phyloP scores from a whole-genome alignment of 2,797 vertebrate genomes.

The Simalia tracyae region DNA sequence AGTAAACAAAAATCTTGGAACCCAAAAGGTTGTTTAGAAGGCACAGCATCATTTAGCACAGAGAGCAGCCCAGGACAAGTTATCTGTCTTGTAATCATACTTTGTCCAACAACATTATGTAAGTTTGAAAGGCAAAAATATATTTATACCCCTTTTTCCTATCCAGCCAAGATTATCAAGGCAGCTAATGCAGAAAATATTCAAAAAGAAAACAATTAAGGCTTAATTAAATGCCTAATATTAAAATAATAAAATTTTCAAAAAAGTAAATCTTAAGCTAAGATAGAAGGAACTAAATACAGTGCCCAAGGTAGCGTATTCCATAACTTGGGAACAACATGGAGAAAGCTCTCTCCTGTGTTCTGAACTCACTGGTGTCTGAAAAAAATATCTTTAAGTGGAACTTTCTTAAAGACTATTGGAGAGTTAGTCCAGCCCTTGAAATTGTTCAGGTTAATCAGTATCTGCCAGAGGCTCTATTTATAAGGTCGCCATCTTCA shows the following conservation, averaged over 20 bases:
- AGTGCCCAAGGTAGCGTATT: not conserved
- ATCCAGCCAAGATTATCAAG: not conserved
- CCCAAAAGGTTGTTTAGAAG: not conserved
- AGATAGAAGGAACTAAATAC: not conserved
- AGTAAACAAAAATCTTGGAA: not conserved
- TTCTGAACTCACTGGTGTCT: not conserved
- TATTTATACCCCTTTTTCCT: not conserved
- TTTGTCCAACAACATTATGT: not conserved
- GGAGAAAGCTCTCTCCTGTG: not conserved
- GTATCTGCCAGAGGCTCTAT: not conserved
- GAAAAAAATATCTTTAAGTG: not conserved
- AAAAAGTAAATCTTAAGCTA: not conserved
- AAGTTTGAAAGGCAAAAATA: not conserved
- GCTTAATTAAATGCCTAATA: not conserved
- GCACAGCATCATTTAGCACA: not conserved
- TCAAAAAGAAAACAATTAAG: not conserved
- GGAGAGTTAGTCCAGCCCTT: not conserved
- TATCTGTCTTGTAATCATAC: not conserved
- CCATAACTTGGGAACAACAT: not conserved
- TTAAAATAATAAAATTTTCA: not conserved
- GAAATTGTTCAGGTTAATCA: not conserved
- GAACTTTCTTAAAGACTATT: not conserved
- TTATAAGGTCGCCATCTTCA: not conserved
- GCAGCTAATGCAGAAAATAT: not conserved
- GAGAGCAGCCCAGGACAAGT: not conserved